Evolutionary conservation across 2,113 vertebrate genomes (phyloP).

Genomic region (Nothocercus julius): DNA sequence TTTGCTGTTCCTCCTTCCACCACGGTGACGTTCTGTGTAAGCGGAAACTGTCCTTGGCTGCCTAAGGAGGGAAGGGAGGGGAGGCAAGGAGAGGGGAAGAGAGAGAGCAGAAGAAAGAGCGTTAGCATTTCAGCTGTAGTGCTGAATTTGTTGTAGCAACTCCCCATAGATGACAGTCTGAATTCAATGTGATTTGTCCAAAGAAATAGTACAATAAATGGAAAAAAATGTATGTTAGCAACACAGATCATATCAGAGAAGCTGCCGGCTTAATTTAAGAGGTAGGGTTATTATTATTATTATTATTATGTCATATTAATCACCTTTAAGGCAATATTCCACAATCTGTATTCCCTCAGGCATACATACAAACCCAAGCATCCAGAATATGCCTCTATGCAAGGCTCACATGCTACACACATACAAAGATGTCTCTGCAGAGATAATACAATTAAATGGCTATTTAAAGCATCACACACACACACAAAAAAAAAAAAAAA

Average conservation of each 20-base stretch:
- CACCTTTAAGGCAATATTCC: neutral
- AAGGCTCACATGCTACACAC: neutral
- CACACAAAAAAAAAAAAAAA: neutral
- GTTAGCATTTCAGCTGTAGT: constrained; percentile 37
- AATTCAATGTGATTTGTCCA: neutral
- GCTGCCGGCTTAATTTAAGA: neutral
- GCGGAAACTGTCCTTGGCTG: constrained; percentile 93
- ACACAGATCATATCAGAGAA: neutral
- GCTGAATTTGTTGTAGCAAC: constrained; percentile 34
- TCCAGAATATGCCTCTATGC: neutral
- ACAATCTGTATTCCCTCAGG: neutral
- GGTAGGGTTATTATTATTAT: fast-evolving
- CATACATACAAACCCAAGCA: neutral
- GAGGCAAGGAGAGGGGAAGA: neutral
- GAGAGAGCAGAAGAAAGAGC: neutral
- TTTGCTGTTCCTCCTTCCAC: constrained; percentile 93
- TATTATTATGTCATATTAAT: neutral
- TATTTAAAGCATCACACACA: neutral
- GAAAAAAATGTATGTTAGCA: neutral
- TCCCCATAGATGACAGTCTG: neutral
- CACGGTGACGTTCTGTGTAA: constrained; percentile 95
- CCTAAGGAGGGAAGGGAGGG: constrained; percentile 74
- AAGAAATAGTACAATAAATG: neutral
- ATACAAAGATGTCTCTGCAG: neutral
- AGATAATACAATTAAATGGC: neutral